Base-by-base conservation (phyloP, 2,113 vertebrate species). In the Hypomesus transpacificus region DNA sequence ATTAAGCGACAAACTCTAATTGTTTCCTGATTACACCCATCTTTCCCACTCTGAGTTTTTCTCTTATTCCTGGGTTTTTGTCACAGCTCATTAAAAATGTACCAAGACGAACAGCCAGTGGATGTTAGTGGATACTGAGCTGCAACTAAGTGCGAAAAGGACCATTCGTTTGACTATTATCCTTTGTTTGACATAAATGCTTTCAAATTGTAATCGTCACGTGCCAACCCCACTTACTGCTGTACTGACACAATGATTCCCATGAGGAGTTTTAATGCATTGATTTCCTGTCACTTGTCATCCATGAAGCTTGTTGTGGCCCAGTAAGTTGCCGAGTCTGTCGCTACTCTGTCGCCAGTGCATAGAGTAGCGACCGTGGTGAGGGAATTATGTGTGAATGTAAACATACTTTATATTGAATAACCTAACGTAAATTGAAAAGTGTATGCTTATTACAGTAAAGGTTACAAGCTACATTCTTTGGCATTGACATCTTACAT, bases 1-100 rank as follows among this genome's bases (percentile, higher is more conserved):
- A 83, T 84, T 76, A 81, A 83, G 77, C 71, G 80, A 80, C 64
- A 75, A 73, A 79, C 80, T 76, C 24, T 81, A 86, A 87, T 86
- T 83, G 73, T 84, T 84, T 84, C 78, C 81, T 81, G 74, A 66
- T 81, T 79, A 66, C 80, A 57, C 65, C 76, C 80, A 77, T 82
- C 56, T 63, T 75, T 82, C 68, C 75, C 75, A 68, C 70, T 74
- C 61, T 64, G 34, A 74, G 76, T 82, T 74, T 66, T 66, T 34
- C 24, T 46, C 74, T 79, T 60, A 69, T 83, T 84, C 68, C 56
- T 63, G 52, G 16, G 68, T 66, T 80, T 80, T 73, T 75, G 80
- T 85, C 77, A 77, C 78, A 83, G 81, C 75, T 86, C 85, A 87
- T 87, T 86, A 82, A 78, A 84, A 70, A 71, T 69, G 63, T 68